Evolutionary conservation across 1,140 invertebrate species (phyloP).

Genomic region (Bombus polaris): DNA sequence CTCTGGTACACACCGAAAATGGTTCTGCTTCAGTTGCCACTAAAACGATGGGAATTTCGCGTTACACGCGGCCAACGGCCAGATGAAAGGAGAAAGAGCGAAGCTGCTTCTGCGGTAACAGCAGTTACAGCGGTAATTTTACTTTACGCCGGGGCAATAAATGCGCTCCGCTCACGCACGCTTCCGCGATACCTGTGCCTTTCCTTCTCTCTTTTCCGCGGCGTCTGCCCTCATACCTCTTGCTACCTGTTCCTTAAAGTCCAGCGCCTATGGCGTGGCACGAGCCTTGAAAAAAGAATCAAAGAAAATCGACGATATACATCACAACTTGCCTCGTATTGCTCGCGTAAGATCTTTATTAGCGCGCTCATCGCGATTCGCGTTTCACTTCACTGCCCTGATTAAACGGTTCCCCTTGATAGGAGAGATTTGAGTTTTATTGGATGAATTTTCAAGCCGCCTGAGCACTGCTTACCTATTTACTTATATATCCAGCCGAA

Average conservation of each 20-base stretch:
- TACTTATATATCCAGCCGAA: neutral
- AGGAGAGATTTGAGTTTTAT: neutral
- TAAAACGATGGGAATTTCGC: conserved; percentile 79
- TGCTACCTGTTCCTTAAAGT: conserved; percentile 25
- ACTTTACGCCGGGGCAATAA: conserved; percentile 76
- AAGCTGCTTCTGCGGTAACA: conserved; percentile 67
- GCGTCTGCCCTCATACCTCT: neutral
- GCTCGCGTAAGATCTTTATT: conserved; percentile 51
- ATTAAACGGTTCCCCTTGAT: neutral
- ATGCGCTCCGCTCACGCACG: conserved; percentile 76
- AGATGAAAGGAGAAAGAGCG: conserved; percentile 54
- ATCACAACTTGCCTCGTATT: conserved; percentile 12
- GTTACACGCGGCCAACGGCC: conserved; percentile 47
- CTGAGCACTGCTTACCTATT: neutral
- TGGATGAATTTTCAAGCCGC: neutral
- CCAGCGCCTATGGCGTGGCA: conserved; percentile 30
- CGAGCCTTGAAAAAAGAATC: conserved; percentile 33
- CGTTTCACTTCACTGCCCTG: conserved; percentile 1
- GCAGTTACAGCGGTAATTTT: conserved; percentile 76
- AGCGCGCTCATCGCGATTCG: neutral
- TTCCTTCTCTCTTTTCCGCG: conserved; percentile 1
- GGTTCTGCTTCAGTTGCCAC: conserved; percentile 71
- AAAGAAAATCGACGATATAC: conserved; percentile 37
- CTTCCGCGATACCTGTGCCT: conserved; percentile 70
- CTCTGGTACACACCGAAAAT: conserved; percentile 74